Evolutionary conservation across 2,888 invertebrate species (phyloP), one percentile per base, ranked within the genome.

Genomic region (Cheilosia impressa): DNA sequence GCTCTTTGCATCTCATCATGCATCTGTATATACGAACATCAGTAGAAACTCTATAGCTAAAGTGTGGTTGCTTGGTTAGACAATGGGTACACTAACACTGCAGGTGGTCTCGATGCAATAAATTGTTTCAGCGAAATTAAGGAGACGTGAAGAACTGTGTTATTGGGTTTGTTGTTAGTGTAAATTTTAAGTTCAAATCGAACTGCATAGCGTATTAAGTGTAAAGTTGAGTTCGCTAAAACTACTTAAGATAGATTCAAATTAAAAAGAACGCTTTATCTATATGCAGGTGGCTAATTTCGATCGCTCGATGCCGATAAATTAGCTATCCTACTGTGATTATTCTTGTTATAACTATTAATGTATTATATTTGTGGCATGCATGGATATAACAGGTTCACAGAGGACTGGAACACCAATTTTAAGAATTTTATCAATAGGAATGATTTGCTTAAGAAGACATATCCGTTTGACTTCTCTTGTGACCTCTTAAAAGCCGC

Each of bases 51-150:
- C 63, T 13, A n/a, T 6, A n/a, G 31, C 31, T 69, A 34, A 31
- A 31, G 55, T 34, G 15, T 43, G 31, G 19, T 63, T 45, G 55
- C 34, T 27, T 43, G 31, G 19, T 72, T 45, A 53, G 53, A 72
- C 62, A 73, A 73, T 72, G 19, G 63, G 45, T 38, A 38, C 53
- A 73, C 62, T 5, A 17, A 45, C 68, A 17, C 15, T 13, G 63
- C 55, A 63, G 73, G 63, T 73, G 62, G 45, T 55, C 73, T 43
- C 38, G 38, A 38, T 9, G n/a, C 58, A 72, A 62, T 72, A 72
- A 72, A 72, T 62, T 62, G 52, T 52, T 72, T 62, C 4, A 43
- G 62, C 43, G 72, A 62, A 72, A 72, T 53, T 62, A 41, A 31
- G 50, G n/a, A 13, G 60, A 52, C 38, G 27, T 24, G 60, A 9